Percentiles rank a stretch among this genome's conserved stretches.
These are phyloP conservation scores for Cherax quadricarinatus DNA, from an alignment of 1,140 invertebrate genomes.

Conservation along the genomic window DNA sequence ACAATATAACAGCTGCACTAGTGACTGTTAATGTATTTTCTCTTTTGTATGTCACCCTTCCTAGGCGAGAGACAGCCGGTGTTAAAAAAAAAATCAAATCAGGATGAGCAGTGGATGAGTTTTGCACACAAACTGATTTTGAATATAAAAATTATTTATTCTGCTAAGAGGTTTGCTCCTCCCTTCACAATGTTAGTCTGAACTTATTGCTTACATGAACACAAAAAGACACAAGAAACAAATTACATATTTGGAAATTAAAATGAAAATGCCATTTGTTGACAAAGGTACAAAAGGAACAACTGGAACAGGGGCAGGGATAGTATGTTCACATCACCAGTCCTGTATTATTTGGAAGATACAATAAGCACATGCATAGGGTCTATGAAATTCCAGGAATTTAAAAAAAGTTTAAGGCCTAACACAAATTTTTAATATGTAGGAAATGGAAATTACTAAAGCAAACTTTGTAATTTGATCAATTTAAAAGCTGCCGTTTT, in stretches of 20 bases:
- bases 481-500: no score
- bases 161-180: not conserved
- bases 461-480: no score
- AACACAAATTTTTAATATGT: no score
- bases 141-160: not conserved
- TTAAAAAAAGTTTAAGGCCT: no score
- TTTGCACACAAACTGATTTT: not conserved
- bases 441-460: no score
- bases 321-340: not conserved
- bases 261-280: not conserved
- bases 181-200: not conserved
- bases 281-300: not conserved
- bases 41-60: not conserved
- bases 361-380: no score
- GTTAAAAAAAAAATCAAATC: not conserved
- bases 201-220: not conserved
- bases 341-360: not conserved
- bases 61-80: not conserved
- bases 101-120: not conserved
- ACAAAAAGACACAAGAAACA: not conserved
- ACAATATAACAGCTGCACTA: not conserved
- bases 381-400: no score
- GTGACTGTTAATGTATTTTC: not conserved
- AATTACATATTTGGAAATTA: not conserved
- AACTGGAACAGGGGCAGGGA: not conserved